phyloP scores from a whole-genome alignment of 2,888 invertebrate species.

The Aporophyla nigra region DNA sequence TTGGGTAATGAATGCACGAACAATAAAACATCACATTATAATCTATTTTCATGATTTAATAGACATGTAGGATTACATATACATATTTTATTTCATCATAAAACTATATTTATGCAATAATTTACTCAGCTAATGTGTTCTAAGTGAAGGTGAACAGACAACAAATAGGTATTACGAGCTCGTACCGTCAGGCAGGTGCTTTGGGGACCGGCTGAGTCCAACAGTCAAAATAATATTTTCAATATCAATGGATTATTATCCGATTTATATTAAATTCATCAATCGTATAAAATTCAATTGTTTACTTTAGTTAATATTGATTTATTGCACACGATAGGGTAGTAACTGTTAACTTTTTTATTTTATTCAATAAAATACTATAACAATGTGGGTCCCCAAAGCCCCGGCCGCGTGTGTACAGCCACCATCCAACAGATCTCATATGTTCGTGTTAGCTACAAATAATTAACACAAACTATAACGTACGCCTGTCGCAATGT shows the following conservation, averaged over 20 bases:
- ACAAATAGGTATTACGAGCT: slow-evolving; percentile 74
- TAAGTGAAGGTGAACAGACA: slow-evolving; percentile 89
- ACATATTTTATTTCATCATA: slow-evolving; percentile 90
- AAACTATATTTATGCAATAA: slow-evolving; percentile 90
- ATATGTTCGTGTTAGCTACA: slow-evolving; percentile 81
- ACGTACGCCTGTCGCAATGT: slow-evolving; percentile 61
- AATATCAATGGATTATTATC: slow-evolving; percentile 4
- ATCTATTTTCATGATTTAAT: slow-evolving; percentile 91
- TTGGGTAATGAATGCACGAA: background rate
- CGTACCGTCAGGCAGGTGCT: slow-evolving; percentile 39
- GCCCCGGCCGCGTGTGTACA: slow-evolving; percentile 25
- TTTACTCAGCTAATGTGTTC: slow-evolving; percentile 88
- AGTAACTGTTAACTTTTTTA: slow-evolving; percentile 30
- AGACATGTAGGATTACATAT: slow-evolving; percentile 91
- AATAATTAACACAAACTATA: slow-evolving; percentile 70
- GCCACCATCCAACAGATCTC: slow-evolving; percentile 67
- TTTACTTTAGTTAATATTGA: slow-evolving; percentile 6
- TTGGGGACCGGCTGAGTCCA: slow-evolving; percentile 40
- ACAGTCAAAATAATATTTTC: slow-evolving; percentile 9
- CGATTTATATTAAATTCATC: slow-evolving; percentile 9
- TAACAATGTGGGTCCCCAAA: slow-evolving; percentile 35
- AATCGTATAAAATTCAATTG: slow-evolving; percentile 19
- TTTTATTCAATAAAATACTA: slow-evolving; percentile 2
- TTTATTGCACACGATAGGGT: slow-evolving; percentile 36
- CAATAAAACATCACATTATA: slow-evolving; percentile 79